Conservation (phyloP, 92 coral and sea anemone species). For the Ricordea florida region DNA sequence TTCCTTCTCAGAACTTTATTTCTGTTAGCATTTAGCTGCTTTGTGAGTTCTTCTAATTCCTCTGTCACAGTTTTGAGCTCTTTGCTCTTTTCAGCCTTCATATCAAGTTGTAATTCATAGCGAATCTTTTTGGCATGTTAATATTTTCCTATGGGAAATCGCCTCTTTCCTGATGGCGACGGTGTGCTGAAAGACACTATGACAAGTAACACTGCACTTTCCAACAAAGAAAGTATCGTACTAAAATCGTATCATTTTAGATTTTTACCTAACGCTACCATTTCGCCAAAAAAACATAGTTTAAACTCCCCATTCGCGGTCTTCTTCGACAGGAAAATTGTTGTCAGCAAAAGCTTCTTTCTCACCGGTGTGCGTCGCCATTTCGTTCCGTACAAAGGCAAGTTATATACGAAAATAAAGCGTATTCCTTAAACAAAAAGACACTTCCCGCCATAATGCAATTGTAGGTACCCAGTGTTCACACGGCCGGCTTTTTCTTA, state of each 20-base stretch:
- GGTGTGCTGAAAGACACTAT: too few species aligned
- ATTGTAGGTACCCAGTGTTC: slow-evolving; percentile 26
- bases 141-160: too few species aligned
- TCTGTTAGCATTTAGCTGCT: too few species aligned
- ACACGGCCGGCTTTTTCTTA: slow-evolving; percentile 31
- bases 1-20: too few species aligned
- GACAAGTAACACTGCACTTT: too few species aligned
- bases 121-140: too few species aligned
- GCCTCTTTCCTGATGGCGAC: too few species aligned
- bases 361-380: background rate
- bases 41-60: too few species aligned
- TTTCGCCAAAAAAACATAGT: background rate
- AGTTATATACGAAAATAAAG: background rate
- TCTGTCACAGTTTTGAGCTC: too few species aligned
- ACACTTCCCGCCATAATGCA: slow-evolving; percentile 27
- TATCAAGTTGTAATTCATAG: too few species aligned
- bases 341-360: background rate
- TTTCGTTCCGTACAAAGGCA: background rate
- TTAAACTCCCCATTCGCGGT: background rate
- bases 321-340: too few species aligned
- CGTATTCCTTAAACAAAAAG: background rate
- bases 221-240: slow-evolving; percentile 4
- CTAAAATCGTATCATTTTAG: slow-evolving; percentile 2
- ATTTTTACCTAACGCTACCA: background rate
- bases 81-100: too few species aligned